Evolutionary conservation across 2,113 vertebrate genomes (phyloP).

Genomic region (Elephantulus edwardii): DNA sequence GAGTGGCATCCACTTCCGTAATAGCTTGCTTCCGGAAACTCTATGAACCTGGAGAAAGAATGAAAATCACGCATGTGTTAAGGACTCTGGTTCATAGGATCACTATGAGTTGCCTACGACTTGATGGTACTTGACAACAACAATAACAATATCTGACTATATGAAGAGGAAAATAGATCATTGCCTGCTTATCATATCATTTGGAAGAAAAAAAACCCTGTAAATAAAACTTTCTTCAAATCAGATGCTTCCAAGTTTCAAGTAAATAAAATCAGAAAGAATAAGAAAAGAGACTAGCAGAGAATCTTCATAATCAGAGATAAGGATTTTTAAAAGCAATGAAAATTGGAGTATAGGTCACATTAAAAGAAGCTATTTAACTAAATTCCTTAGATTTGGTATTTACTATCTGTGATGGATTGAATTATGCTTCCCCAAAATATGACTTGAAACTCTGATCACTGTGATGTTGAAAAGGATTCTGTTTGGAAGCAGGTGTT

Average conservation of each 20-base stretch:
- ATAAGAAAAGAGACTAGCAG: not conserved
- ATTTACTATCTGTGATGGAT: not conserved
- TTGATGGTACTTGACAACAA: too few relatives aligned
- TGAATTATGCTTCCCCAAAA: not conserved
- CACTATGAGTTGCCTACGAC: too few relatives aligned
- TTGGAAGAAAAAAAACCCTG: not conserved
- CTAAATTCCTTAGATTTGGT: not conserved
- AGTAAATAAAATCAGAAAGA: not conserved
- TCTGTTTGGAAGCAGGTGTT: not conserved
- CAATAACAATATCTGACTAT: not conserved
- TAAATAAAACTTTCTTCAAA: not conserved
- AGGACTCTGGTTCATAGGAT: too few relatives aligned
- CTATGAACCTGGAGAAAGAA: too few relatives aligned
- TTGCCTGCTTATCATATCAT: not conserved
- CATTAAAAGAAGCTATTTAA: not conserved
- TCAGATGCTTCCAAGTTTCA: not conserved
- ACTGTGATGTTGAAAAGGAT: not conserved
- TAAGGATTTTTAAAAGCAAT: not conserved
- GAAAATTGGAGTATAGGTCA: not conserved
- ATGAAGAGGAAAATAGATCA: not conserved
- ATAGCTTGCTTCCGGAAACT: too few relatives aligned
- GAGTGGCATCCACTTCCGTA: too few relatives aligned
- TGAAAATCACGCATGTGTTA: too few relatives aligned
- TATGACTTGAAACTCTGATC: not conserved
- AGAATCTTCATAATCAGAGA: not conserved